Evolutionary conservation across 2,113 vertebrate species (phyloP).

Genomic region (Bufo bufo): DNA sequence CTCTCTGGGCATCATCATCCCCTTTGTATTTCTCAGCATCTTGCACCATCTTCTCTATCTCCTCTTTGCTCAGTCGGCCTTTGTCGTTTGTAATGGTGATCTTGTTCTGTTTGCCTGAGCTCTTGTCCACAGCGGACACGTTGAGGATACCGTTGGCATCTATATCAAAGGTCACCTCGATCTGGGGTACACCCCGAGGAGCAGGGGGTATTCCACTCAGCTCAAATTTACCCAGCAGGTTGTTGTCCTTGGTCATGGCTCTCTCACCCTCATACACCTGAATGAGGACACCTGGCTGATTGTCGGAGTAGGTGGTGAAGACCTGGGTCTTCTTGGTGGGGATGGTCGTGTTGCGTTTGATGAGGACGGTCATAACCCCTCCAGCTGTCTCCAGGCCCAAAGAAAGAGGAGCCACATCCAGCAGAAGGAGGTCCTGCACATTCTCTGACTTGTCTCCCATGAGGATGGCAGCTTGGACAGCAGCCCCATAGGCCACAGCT

Average conservation of each 20-base stretch:
- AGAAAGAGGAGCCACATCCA: slow-evolving; percentile 85
- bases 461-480: slow-evolving; percentile 60
- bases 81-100: slow-evolving; percentile 87
- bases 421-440: slow-evolving; percentile 79
- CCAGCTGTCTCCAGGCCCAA: slow-evolving; percentile 84
- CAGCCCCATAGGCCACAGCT: slow-evolving; percentile 82
- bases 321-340: slow-evolving; percentile 76
- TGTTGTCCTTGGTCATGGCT: slow-evolving; percentile 77
- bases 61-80: slow-evolving; percentile 53
- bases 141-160: too few relatives aligned
- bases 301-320: too few relatives aligned
- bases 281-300: too few relatives aligned
- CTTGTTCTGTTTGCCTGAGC: slow-evolving; percentile 85
- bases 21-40: too few relatives aligned
- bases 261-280: slow-evolving; percentile 59
- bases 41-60: too few relatives aligned
- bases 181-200: too few relatives aligned
- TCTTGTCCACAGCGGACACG: slow-evolving; percentile 72
- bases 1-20: too few relatives aligned
- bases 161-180: too few relatives aligned
- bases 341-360: slow-evolving; percentile 83
- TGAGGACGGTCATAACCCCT: slow-evolving; percentile 82
- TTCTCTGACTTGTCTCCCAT: slow-evolving; percentile 78
- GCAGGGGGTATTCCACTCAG: too few relatives aligned
- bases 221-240: too few relatives aligned